Evolutionary conservation across 2,888 invertebrate genomes (phyloP).

Genomic region (Acrobasis repandana): DNA sequence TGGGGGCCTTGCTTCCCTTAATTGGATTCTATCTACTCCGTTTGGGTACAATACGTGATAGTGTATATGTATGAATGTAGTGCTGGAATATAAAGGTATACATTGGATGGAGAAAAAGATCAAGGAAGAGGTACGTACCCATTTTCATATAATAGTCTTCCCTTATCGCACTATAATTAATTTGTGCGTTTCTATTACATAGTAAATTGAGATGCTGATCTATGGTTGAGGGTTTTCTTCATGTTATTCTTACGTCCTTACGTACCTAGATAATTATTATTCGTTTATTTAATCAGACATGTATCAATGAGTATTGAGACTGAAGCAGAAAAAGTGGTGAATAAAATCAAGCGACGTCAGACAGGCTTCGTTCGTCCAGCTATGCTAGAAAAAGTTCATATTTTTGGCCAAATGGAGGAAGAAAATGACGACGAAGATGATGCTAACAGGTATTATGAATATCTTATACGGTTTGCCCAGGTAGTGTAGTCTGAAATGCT

Average conservation of each 20-base stretch:
- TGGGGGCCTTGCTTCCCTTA: too few relatives aligned
- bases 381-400: conserved; percentile 42
- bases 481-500: background rate
- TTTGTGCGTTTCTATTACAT: too few relatives aligned
- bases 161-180: too few relatives aligned
- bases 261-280: too few relatives aligned
- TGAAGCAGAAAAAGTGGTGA: conserved; percentile 22
- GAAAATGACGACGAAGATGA: background rate
- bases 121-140: too few relatives aligned
- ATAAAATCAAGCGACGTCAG: conserved; percentile 45
- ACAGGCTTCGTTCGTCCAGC: conserved; percentile 50
- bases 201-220: too few relatives aligned
- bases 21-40: too few relatives aligned
- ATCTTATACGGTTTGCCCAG: background rate
- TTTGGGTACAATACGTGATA: background rate
- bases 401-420: background rate
- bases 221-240: too few relatives aligned
- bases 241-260: too few relatives aligned
- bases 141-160: too few relatives aligned
- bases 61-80: background rate
- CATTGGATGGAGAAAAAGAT: too few relatives aligned
- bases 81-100: too few relatives aligned
- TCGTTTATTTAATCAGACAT: conserved; percentile 46
- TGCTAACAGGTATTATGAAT: background rate
- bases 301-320: conserved; percentile 48